Evolutionary conservation across 1,140 invertebrate species (phyloP), one percentile per base, ranked within the genome.

Genomic region (Hydropsyche tenuis): DNA sequence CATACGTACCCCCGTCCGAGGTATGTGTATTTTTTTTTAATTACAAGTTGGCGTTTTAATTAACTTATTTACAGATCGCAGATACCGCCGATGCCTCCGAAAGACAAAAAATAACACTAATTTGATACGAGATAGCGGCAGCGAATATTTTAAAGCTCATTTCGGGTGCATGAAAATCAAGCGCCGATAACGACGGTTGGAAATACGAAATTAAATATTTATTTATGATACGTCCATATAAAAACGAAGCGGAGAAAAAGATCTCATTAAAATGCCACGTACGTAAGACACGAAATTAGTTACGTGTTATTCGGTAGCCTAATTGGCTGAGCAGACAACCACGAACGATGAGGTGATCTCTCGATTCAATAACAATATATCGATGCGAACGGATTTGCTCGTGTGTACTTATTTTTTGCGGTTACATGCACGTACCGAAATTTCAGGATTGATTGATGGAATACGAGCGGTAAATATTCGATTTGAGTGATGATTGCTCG

Each of bases 291-390:
- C 25, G 68, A 56, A 70, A 70, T 70, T 70, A 70, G 68, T 30
- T 70, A 70, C 68, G 68, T 70, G 46, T 46, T 70, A 70, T 70
- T 70, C 68, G 48, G 68, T 70, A 70, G 68, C 68, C 51, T 70
- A 70, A 70, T 70, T 70, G 68, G 68, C 51, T 68, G 65, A 68
- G 22, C 51, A 53, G 68, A 70, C 48, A 70, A 70, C 48, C 43
- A 46, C 46, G 43, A 42, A 23, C 23, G 48, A 70, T 46, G 46
- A 56, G 68, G 48, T 56, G 45, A 42, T 70, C 51, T 56, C 48
- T 69, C 37, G 68, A 48, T 25, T 68, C 45, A 46, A 46, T 68
- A 46, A 68, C 45, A 68, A 45, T 60, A 60, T 60, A 60, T 60
- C 20, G 20, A 60, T 60, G 18, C 20, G 7, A 16, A 60, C 25